phyloP scores from a whole-genome alignment of 2,888 invertebrate species.

The Lepeophtheirus nordmannii region DNA sequence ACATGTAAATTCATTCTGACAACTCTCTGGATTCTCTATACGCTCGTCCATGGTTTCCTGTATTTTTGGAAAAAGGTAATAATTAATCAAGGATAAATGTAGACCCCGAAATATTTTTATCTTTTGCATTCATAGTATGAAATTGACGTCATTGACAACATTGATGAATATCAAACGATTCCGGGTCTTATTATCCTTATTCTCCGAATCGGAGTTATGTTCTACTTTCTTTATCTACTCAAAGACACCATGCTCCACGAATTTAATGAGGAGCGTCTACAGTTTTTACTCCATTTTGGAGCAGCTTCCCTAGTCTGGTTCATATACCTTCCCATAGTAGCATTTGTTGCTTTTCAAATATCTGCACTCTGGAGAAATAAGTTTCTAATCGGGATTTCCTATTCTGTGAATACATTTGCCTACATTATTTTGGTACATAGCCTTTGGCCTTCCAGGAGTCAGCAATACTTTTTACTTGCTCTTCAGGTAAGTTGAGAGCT shows the following conservation, averaged over 20 bases:
- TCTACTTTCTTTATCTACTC: constrained; percentile 64
- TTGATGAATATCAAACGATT: constrained; percentile 94
- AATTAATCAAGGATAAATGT: background rate
- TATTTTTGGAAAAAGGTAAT: constrained; percentile 93
- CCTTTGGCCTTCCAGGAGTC: constrained; percentile 84
- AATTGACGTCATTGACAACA: constrained; percentile 86
- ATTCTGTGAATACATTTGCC: constrained; percentile 85
- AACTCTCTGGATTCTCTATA: constrained; percentile 78
- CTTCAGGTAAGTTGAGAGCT: constrained; percentile 42
- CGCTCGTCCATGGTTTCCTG: constrained; percentile 71
- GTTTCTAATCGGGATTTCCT: constrained; percentile 81
- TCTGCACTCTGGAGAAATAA: constrained; percentile 91
- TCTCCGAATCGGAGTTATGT: constrained; percentile 66
- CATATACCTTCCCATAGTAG: constrained; percentile 85
- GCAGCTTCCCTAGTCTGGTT: constrained; percentile 97
- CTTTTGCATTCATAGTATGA: constrained; percentile 58
- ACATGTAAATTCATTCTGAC: constrained; percentile 69
- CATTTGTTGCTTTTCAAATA: constrained; percentile 77
- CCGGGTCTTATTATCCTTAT: constrained; percentile 86
- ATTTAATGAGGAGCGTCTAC: constrained; percentile 63
- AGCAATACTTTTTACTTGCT: constrained; percentile 71
- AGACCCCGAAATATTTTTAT: background rate
- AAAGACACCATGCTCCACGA: constrained; percentile 63
- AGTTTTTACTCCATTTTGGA: constrained; percentile 88
- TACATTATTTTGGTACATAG: constrained; percentile 88